Conservation (phyloP, 2,888 invertebrate genomes). For the Branchipolynoe longqiensis region DNA sequence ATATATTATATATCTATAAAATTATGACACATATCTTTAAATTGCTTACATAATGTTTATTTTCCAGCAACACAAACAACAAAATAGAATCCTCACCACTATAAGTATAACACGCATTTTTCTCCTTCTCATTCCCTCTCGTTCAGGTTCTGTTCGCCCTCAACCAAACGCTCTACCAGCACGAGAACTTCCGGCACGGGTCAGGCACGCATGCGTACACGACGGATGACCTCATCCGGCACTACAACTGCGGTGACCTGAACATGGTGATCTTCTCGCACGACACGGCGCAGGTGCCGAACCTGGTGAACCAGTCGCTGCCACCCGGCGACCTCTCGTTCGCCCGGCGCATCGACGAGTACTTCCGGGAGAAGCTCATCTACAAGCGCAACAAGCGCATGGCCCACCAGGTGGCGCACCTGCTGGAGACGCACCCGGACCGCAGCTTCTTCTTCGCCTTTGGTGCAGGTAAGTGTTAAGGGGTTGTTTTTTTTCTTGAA, state of each 20-base stretch:
- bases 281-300: constrained; percentile 79
- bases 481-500: no score
- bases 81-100: no score
- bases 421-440: constrained; percentile 82
- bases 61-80: no score
- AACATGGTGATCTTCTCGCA: constrained; percentile 81
- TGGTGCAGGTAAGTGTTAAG: constrained; percentile 83
- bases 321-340: constrained; percentile 74
- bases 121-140: not conserved
- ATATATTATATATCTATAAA: no score
- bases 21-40: no score
- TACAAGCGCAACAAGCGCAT: constrained; percentile 83
- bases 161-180: constrained; percentile 82
- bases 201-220: constrained; percentile 73
- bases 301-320: constrained; percentile 77
- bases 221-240: constrained; percentile 82
- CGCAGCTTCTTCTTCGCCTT: constrained; percentile 84
- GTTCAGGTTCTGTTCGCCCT: constrained; percentile 83
- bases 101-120: not conserved
- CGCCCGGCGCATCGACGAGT: constrained; percentile 82
- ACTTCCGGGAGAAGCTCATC: constrained; percentile 83
- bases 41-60: not conserved
- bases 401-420: constrained; percentile 82
- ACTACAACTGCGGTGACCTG: constrained; percentile 83
- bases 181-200: constrained; percentile 79